These are phyloP conservation scores for Chorisops tibialis DNA, from an alignment of 2,888 invertebrate genomes.

Conservation along the genomic window DNA sequence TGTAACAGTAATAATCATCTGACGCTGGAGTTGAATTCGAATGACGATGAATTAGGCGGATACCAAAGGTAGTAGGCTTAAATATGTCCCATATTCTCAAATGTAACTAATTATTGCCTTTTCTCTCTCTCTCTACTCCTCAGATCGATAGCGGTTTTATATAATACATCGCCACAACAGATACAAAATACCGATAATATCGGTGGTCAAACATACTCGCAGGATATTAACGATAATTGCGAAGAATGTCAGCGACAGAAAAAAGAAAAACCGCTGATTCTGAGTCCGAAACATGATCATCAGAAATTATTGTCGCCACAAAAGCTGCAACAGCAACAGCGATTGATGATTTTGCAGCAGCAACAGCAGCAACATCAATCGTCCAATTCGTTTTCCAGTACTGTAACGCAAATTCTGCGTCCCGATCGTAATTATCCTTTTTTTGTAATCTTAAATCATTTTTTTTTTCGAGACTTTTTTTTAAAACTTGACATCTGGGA, in stretches of 20 bases:
- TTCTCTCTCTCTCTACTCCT: not conserved
- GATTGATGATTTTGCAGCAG: not conserved
- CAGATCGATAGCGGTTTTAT: too few relatives aligned
- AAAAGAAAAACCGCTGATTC: slow-evolving; percentile 11
- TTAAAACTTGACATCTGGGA: too few relatives aligned
- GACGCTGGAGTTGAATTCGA: slow-evolving; percentile 53
- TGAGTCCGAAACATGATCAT: slow-evolving; percentile 15
- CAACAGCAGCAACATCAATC: not conserved
- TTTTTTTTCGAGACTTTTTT: too few relatives aligned
- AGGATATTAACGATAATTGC: slow-evolving; percentile 31
- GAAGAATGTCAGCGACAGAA: slow-evolving; percentile 27
- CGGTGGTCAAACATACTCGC: not conserved
- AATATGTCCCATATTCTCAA: not conserved
- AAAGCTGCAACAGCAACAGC: not conserved
- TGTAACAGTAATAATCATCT: slow-evolving; percentile 65
- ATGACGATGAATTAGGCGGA: slow-evolving; percentile 31
- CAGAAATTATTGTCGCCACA: slow-evolving; percentile 11
- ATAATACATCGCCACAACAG: not conserved
- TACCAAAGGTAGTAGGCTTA: not conserved
- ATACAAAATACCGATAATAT: slow-evolving; percentile 27
- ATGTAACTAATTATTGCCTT: not conserved
- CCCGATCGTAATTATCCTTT: not conserved
- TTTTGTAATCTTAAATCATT: too few relatives aligned
- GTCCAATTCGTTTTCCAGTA: not conserved
- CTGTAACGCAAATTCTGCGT: not conserved